These are phyloP conservation scores for Lepidiolamprologus cunningtoni DNA, from an alignment of 2,113 vertebrate genomes.

Conservation along the genomic window DNA sequence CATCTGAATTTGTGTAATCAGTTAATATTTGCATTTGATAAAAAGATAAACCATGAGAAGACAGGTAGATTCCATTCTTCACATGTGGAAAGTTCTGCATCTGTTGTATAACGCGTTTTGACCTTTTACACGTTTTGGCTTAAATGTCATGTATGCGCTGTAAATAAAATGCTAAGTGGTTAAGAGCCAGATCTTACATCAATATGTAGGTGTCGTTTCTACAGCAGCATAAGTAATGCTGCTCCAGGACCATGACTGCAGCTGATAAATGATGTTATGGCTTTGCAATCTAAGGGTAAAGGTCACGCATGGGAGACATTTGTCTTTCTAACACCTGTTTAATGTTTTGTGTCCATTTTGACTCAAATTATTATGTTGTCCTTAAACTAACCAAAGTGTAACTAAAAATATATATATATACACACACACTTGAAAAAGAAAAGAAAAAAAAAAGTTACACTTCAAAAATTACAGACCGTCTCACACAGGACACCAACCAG, in stretches of 20 bases:
- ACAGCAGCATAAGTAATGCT: background rate
- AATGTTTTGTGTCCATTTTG: background rate
- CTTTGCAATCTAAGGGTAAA: background rate
- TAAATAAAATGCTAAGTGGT: background rate
- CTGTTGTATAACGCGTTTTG: rapidly evolving
- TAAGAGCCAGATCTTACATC: background rate
- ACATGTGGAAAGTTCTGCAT: background rate
- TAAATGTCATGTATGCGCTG: background rate
- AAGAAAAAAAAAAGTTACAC: background rate
- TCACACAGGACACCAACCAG: background rate
- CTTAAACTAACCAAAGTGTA: background rate
- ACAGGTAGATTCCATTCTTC: rapidly evolving
- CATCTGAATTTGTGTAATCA: background rate
- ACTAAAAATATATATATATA: background rate
- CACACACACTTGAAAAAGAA: background rate
- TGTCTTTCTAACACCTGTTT: background rate
- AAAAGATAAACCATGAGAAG: background rate
- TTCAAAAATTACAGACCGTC: background rate
- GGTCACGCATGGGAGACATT: background rate
- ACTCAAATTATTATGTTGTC: background rate
- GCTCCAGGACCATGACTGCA: background rate
- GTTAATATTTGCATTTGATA: background rate
- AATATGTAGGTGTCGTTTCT: background rate
- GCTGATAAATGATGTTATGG: background rate
- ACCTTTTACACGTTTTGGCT: background rate